Evolutionary conservation across 1,140 invertebrate genomes (phyloP), one percentile per base, ranked within the genome.

Genomic region (Melipona quadrifasciata): DNA sequence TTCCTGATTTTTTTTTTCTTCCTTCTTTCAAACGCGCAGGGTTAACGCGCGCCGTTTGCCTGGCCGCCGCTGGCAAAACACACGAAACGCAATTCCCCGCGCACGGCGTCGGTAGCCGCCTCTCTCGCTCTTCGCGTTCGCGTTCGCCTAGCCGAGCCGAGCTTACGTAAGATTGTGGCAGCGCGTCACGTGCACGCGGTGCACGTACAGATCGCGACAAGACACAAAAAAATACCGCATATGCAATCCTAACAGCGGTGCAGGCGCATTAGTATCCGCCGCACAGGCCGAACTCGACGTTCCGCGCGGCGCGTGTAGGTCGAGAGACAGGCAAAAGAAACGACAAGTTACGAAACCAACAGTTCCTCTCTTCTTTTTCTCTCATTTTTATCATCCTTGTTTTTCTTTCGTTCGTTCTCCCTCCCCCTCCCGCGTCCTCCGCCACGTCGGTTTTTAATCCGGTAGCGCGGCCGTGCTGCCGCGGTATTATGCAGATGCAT

Each of bases 281-380:
- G 80, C 87, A 70, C 87, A 87, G 80, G 80, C 86, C 84, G 71
- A 87, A 80, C 85, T 24, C 79, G 83, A 47, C 53, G 84, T 80
- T 86, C 79, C 82, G 80, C 82, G 80, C 82, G 80, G 80, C 68
- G 87, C 78, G 89, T 72, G 70, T 78, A 82, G 86, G 80, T 21
- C 71, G 80, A 74, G 24, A 39, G 34, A 68, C 64, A 86, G 83
- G 88, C 67, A 84, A 85, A 89, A 91, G 84, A 85, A 91, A 89
- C 89, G 88, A 82, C 51, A 82, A 47, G 83, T 91, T 91, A 91
- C 90, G 90, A 91, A 91, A 91, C 90, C 64, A 86, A 67, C 74
- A 55, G 68, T 85, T 84, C 73, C 67, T 90, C 82, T 84, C 78
- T 86, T 53, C 65, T 74, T 82, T 79, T 85, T 47, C 76, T 64